phyloP scores from a whole-genome alignment of 2,113 vertebrate species.

The Amazona guildingii region DNA sequence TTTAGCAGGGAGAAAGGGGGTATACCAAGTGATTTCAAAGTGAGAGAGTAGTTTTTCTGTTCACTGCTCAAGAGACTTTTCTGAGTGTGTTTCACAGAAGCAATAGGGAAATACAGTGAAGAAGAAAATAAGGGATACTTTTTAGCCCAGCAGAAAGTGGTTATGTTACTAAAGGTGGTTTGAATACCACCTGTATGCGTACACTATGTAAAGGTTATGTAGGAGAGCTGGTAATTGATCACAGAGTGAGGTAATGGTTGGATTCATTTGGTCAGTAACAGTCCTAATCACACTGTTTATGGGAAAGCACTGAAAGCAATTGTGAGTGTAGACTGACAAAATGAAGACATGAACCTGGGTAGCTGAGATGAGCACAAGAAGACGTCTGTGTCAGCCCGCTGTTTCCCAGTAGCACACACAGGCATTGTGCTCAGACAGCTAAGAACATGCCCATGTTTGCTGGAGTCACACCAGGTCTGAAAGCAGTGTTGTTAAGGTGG shows the following conservation, averaged over 20 bases:
- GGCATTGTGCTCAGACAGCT: background rate
- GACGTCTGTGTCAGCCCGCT: background rate
- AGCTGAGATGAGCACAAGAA: background rate
- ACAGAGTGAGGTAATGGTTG: background rate
- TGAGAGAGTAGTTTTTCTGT: background rate
- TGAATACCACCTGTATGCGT: background rate
- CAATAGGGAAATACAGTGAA: background rate
- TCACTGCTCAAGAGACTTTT: background rate
- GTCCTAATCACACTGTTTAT: too few relatives aligned
- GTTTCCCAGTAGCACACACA: background rate
- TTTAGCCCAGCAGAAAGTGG: background rate
- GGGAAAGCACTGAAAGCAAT: background rate
- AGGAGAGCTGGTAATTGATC: background rate
- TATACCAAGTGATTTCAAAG: background rate
- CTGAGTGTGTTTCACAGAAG: background rate
- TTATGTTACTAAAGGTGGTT: background rate
- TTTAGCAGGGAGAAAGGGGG: background rate
- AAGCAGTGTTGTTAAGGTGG: background rate
- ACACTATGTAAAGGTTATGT: background rate
- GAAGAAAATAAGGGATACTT: background rate
- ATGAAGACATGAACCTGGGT: background rate
- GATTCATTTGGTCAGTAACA: background rate
- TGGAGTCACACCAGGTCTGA: background rate
- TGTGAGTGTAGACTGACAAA: background rate
- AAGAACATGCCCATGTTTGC: background rate